These are phyloP conservation scores for Panthera tigris DNA, from an alignment of 2,113 vertebrate species.

Conservation along the genomic window DNA sequence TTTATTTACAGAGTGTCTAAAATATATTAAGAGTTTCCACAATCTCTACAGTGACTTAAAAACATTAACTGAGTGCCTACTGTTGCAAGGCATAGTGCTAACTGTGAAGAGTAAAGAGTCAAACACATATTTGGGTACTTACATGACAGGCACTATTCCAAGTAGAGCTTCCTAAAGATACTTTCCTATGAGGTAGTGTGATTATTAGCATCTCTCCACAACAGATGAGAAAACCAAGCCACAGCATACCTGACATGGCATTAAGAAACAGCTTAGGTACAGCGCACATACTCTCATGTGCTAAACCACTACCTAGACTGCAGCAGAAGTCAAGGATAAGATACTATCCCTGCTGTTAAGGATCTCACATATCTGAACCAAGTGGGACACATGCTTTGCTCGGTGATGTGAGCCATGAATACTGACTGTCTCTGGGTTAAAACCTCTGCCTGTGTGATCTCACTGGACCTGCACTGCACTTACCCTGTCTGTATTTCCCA, in stretches of 20 bases:
- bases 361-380: background rate
- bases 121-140: background rate
- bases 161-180: background rate
- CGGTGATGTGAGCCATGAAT: background rate
- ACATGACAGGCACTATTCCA: background rate
- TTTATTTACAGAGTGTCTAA: conserved; percentile 25
- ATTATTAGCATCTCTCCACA: background rate
- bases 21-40: background rate
- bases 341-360: background rate
- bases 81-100: background rate
- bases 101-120: background rate
- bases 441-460: background rate
- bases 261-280: background rate
- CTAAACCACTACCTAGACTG: background rate
- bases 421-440: background rate
- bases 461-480: too few species aligned
- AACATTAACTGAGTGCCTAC: background rate
- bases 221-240: background rate
- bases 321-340: background rate
- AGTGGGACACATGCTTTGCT: background rate
- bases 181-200: background rate
- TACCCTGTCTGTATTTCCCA: background rate
- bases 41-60: background rate
- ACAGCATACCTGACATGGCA: background rate
- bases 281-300: background rate